Evolutionary conservation across 2,888 invertebrate genomes (phyloP), one percentile per base, ranked within the genome.

Genomic region (Zygogramma bicolorata): DNA sequence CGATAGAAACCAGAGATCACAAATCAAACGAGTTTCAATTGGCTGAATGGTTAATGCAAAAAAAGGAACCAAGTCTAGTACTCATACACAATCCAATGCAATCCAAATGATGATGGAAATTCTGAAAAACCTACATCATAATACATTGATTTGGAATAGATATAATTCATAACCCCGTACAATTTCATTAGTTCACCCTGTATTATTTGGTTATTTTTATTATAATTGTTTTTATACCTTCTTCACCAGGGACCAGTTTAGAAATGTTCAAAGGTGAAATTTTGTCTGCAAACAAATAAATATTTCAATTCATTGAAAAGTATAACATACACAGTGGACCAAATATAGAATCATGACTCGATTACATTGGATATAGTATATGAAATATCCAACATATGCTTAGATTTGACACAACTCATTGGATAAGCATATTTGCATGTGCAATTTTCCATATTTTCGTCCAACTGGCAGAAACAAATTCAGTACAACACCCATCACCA

Each of bases 271-370:
- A 63, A 46, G 63, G 63, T 29, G 63, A 63, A 63, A 63, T 63
- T 63, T 63, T 63, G 46, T 63, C 63, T 63, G 63, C 46, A 63
- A 63, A 63, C 46, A 63, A 63, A 63, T 63, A 63, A 63, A 22
- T 53, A 53, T 27, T 53, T 53, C 53, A 53, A 53, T 53, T 53
- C 2, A 53, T 27, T 53, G 53, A 53, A 53, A 53, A 53, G 22
- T 53, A 53, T 22, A 27, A 5, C 2, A 27, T 53, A 53, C 53
- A 27, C 22, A 53, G n/a, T 53, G 53, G 53, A 53, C 53, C n/a
- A 53, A 53, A 53, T 53, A 53, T 27, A 53, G 27, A 53, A n/a
- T 25, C 25, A 53, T 53, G 6, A 3, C 53, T 25, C 6, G n/a
- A 42, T 18, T 42, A 6, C n/a, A 15, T 18, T 42, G 10, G n/a